Conservation (phyloP, 2,113 vertebrate species). For the Acanthochromis polyacanthus region DNA sequence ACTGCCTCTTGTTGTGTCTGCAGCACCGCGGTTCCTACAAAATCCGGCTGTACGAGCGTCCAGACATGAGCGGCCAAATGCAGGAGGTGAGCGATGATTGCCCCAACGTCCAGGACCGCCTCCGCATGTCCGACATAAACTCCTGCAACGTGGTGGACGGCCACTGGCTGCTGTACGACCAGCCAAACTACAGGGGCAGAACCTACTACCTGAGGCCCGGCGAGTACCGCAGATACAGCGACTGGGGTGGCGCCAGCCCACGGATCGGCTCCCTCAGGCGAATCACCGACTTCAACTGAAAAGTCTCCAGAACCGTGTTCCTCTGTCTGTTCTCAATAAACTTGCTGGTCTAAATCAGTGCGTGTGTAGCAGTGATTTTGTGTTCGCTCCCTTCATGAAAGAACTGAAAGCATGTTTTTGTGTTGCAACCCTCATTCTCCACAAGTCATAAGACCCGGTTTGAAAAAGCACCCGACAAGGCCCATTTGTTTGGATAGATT, state of each 20-base stretch:
- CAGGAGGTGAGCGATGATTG: constrained; percentile 80
- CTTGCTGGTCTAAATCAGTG: constrained; percentile 37
- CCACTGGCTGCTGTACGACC: constrained; percentile 81
- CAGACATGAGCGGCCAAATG: constrained; percentile 79
- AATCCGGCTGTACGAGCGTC: constrained; percentile 77
- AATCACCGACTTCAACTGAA: constrained; percentile 72
- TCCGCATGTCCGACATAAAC: constrained; percentile 77
- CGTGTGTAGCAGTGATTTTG: background rate
- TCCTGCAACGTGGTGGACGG: constrained; percentile 82
- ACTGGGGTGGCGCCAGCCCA: constrained; percentile 70
- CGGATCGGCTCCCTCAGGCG: constrained; percentile 72
- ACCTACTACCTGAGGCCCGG: constrained; percentile 76
- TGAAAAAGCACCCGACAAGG: background rate
- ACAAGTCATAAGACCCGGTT: background rate
- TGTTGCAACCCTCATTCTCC: background rate
- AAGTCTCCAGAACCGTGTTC: constrained; percentile 23
- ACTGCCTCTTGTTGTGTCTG: background rate
- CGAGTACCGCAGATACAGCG: constrained; percentile 70
- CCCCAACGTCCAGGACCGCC: constrained; percentile 74
- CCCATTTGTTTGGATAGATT: constrained; percentile 3
- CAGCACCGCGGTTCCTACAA: constrained; percentile 79
- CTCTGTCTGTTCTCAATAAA: constrained; percentile 68
- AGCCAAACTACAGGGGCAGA: constrained; percentile 75
- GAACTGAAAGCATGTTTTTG: background rate
- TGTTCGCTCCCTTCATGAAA: background rate